Base-by-base conservation (phyloP, 2,797 vertebrate species). In the Sebastes nivosus region DNA sequence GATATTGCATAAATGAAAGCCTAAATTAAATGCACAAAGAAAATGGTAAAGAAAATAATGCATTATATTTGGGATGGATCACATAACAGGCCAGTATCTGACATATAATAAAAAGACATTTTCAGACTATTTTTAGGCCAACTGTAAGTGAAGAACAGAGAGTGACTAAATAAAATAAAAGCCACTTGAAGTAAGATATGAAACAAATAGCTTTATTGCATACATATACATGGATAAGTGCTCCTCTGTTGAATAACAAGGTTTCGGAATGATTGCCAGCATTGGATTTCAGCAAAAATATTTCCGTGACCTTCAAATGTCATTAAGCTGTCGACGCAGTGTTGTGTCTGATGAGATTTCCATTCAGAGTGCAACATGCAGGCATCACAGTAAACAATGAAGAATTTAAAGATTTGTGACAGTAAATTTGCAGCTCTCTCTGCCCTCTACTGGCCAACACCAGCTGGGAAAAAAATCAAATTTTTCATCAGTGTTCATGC, bases 401-500 rank as follows among this genome's bases (percentile, higher is more conserved):
- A 30, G 57, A 72, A 50, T 59, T n/a, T 72, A 20, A 72, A 55
- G 78, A 65, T 30, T 2, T 54, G 57, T n/a, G 38, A 14, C 58
- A 58, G 42, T 4, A 36, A 66, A 90, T 87, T 58, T 46, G 72
- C 24, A 66, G 90, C 71, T 20, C n/a, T 88, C 8, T 67, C 90
- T 92, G 93, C 92, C 92, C 88, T 84, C 95, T 94, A 84, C 80
- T 93, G 95, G 89, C 20, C 6, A 3, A 58, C 82, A 86, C 2
- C 46, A 36, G 38, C 65, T 50, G 9, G 54, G 1, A 6, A 16
- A 30, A 32, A 32, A 58, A 63, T 34, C 2, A 1, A 14, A 59
- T 18, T 55, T 46, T 63, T 68, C 13, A 11, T 3, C 8, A 66
- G 24, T 24, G 1, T 59, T 42, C 11, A 61, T 68, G 2, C 24